A percentile compares a stretch with the other conserved stretches of the same genome.
Evolutionary conservation across 1,140 invertebrate genomes (phyloP).

Genomic region (Pollicipes pollicipes): DNA sequence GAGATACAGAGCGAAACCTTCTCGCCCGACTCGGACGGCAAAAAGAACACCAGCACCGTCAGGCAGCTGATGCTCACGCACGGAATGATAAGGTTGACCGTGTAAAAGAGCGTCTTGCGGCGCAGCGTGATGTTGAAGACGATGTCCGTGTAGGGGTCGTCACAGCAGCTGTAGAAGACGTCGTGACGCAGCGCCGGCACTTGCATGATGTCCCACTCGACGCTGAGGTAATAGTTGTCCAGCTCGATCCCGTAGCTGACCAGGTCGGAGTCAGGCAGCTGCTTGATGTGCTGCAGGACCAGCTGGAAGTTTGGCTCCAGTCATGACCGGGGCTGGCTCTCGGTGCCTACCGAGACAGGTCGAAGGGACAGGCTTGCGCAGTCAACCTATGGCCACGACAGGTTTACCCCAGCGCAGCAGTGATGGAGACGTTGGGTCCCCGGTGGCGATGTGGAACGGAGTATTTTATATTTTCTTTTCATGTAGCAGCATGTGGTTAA

Average conservation of each 20-base stretch:
- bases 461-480: too few relatives aligned
- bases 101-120: conserved; percentile 92
- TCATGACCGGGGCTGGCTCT: conserved; percentile 17
- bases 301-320: conserved; percentile 40
- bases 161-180: conserved; percentile 76
- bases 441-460: too few relatives aligned
- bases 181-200: conserved; percentile 71
- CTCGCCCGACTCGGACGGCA: conserved; percentile 94
- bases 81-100: too few relatives aligned
- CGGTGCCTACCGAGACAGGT: conserved; percentile 8
- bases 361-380: too few relatives aligned
- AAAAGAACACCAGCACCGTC: conserved; percentile 93
- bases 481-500: too few relatives aligned
- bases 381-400: too few relatives aligned
- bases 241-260: conserved; percentile 79
- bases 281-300: conserved; percentile 61
- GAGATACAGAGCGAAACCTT: conserved; percentile 86
- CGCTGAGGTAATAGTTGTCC: conserved; percentile 85
- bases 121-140: conserved; percentile 94
- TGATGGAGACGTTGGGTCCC: too few relatives aligned
- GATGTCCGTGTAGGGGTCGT: conserved; percentile 50
- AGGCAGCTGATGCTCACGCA: conserved; percentile 93
- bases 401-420: too few relatives aligned
- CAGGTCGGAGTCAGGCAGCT: conserved; percentile 57
- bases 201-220: conserved; percentile 61